These are phyloP conservation scores for Heliconius hermathena DNA, from an alignment of 1,140 invertebrate species.

Conservation along the genomic window DNA sequence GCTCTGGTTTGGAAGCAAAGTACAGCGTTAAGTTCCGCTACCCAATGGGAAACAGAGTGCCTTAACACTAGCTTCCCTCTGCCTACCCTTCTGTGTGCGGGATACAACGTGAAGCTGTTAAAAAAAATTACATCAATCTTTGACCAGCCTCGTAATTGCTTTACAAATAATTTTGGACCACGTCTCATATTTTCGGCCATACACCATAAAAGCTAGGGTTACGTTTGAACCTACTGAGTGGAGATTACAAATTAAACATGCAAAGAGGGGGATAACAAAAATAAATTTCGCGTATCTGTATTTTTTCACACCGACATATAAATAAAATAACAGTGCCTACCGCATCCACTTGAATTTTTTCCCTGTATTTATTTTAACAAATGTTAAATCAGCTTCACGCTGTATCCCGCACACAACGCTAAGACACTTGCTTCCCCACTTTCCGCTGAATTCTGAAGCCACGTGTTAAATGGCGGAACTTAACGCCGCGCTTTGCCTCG, in stretches of 20 bases:
- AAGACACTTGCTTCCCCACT: too few relatives aligned
- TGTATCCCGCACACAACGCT: too few relatives aligned
- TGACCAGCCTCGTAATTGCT: slow-evolving; percentile 36
- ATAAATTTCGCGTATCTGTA: slow-evolving; percentile 33
- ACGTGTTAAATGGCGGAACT: too few relatives aligned
- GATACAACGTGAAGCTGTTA: too few relatives aligned
- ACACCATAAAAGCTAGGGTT: slow-evolving; percentile 35
- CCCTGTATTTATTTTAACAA: not conserved
- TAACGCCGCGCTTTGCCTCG: too few relatives aligned
- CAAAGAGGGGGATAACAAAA: slow-evolving; percentile 35
- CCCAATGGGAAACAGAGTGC: too few relatives aligned
- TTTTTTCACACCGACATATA: slow-evolving; percentile 33
- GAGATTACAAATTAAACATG: slow-evolving; percentile 45
- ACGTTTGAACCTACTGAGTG: slow-evolving; percentile 37
- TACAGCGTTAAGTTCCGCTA: too few relatives aligned
- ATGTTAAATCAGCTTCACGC: too few relatives aligned
- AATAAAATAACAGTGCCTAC: slow-evolving; percentile 23
- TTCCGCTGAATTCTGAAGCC: too few relatives aligned
- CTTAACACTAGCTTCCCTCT: too few relatives aligned
- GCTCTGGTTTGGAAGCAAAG: too few relatives aligned
- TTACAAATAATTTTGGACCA: slow-evolving; percentile 13
- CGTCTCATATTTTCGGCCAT: not conserved
- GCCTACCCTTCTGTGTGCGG: too few relatives aligned
- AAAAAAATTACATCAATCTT: slow-evolving; percentile 58
- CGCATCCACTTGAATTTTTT: slow-evolving; percentile 2